Percentiles rank a stretch among this genome's conserved stretches.
Conservation (phyloP, 2,113 vertebrate genomes). For the Pluvianellus socialis region DNA sequence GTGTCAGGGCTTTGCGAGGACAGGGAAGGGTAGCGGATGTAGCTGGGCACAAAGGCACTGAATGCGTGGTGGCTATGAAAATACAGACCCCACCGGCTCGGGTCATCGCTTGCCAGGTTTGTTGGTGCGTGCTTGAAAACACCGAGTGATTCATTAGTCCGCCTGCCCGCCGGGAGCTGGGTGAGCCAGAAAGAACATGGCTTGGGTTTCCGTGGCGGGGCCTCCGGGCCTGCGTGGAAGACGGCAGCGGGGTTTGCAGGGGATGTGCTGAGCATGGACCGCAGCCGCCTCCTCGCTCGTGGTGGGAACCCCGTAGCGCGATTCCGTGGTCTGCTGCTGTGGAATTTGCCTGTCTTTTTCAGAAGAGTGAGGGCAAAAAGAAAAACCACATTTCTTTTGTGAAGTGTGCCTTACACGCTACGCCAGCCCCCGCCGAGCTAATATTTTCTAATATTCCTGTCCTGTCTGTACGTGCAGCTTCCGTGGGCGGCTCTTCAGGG, state of each 20-base stretch:
- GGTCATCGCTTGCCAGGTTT: neutral
- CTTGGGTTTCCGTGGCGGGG: neutral
- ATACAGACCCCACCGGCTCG: neutral
- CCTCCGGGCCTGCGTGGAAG: neutral
- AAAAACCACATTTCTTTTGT: neutral
- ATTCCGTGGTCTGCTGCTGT: neutral
- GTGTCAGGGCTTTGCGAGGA: neutral
- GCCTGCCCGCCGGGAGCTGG: neutral
- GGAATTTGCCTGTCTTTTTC: neutral
- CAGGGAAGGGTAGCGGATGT: neutral
- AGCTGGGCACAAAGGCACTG: neutral
- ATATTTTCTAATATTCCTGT: neutral
- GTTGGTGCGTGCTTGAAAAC: neutral
- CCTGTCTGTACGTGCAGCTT: neutral
- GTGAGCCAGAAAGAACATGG: neutral
- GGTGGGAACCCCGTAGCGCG: neutral
- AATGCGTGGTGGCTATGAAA: neutral
- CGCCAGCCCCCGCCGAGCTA: rapidly evolving
- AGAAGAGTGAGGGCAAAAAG: neutral
- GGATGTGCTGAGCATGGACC: neutral
- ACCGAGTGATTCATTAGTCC: neutral
- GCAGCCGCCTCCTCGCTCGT: neutral
- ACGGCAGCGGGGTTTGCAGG: rapidly evolving
- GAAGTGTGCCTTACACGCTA: rapidly evolving
- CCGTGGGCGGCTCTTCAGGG: neutral